Evolutionary conservation across 2,797 vertebrate species (phyloP).

Genomic region (Danio tinwini): DNA sequence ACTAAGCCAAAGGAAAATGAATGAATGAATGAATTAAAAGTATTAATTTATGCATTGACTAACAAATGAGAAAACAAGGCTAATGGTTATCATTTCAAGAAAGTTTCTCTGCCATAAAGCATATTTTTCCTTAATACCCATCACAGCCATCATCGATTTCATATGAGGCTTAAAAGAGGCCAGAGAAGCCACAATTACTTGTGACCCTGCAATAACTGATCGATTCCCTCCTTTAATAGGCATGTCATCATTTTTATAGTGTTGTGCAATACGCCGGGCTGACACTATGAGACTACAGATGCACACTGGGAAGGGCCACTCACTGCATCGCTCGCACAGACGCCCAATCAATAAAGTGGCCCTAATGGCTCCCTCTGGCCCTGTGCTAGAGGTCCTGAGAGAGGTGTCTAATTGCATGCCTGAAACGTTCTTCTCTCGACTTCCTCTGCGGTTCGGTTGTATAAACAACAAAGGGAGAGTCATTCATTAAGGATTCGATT

Average conservation of each 20-base stretch:
- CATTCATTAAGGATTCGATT: slow-evolving; percentile 25
- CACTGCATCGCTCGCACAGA: slow-evolving; percentile 57
- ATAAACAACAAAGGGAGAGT: slow-evolving; percentile 51
- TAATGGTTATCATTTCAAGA: neutral
- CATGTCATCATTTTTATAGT: slow-evolving; percentile 72
- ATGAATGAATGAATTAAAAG: neutral
- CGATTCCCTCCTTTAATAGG: slow-evolving; percentile 67
- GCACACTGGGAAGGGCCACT: slow-evolving; percentile 19
- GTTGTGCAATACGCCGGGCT: slow-evolving; percentile 64
- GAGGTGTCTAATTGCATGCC: slow-evolving; percentile 63
- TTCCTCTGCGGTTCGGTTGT: slow-evolving; percentile 51
- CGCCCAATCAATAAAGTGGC: slow-evolving; percentile 65
- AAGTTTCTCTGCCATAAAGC: neutral
- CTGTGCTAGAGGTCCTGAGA: slow-evolving; percentile 49
- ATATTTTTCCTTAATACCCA: neutral
- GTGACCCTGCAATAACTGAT: slow-evolving; percentile 69
- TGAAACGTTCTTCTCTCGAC: slow-evolving; percentile 51
- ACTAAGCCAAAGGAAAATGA: too few species aligned
- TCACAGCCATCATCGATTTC: slow-evolving; percentile 31
- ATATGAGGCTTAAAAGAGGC: slow-evolving; percentile 14
- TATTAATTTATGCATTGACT: neutral
- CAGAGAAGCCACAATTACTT: slow-evolving; percentile 58
- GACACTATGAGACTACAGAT: slow-evolving; percentile 36
- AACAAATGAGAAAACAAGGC: neutral
- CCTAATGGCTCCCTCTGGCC: slow-evolving; percentile 66